Base-by-base conservation (phyloP, 2,113 vertebrate genomes). In the Lontra canadensis region DNA sequence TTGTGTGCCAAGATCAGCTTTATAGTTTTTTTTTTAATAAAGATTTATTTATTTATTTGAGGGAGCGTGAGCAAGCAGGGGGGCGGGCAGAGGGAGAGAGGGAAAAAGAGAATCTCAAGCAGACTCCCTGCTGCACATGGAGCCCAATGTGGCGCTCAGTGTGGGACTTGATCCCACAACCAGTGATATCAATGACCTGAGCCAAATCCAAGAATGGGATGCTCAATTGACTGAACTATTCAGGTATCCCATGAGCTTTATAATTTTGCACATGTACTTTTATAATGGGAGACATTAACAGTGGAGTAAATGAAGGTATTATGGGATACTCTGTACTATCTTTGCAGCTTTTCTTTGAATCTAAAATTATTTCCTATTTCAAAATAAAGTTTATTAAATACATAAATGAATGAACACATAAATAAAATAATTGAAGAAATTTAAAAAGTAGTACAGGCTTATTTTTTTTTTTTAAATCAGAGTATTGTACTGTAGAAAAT, bases 261-360 rank as follows among this genome's bases (percentile, higher is more conserved):
- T 71, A 47, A 34, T 65, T 81, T 92, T 61, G 85, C 21, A 52
- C 21, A 59, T 52, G 31, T 61, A n/a, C 21, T 18, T 90, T 63
- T 36, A 65, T 83, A 73, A 90, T 34, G 44, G 7, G 42, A 63
- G 67, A 47, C 47, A 15, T 31, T 82, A 87, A 78, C 59, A 90
- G 26, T 71, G 34, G 26, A 91, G 25, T 23, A 81, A 85, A 63
- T 47, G 17, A 29, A 34, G 26, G 1, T 63, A 34, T 88, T 65
- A 63, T 0, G 4, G 39, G 18, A 73, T 29, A 63, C 23, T 57
- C 67, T 96, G 15, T 69, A 44, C 23, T 90, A 18, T 69, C 47
- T 95, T 65, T 52, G 29, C 21, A 83, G 52, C n/a, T 95, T 90
- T 95, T 94, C 71, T 81, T 15, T 55, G 97, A 76, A 81, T 67